Percentiles rank a stretch among this genome's conserved stretches.
Conservation (phyloP, 2,797 vertebrate species). For the Enteromius trimaculatus region DNA sequence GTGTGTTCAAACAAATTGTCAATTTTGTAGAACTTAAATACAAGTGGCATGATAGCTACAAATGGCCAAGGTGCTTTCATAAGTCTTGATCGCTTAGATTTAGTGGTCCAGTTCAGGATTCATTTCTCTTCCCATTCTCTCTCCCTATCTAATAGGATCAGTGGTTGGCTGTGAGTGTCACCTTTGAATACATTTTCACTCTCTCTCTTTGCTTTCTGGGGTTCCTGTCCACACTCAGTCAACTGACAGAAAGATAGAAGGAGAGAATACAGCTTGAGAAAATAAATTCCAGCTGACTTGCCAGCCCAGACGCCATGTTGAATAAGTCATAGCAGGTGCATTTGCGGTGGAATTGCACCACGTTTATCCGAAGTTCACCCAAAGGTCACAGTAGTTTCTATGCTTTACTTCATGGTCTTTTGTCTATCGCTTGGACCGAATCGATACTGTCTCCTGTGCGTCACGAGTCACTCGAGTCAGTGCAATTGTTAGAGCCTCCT, state of each 20-base stretch:
- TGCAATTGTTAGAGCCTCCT: constrained; percentile 29
- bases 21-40: neutral
- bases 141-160: constrained; percentile 32
- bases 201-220: constrained; percentile 65
- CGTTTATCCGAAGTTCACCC: constrained; percentile 55
- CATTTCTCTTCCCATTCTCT: neutral
- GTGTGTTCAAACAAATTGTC: neutral
- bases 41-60: neutral
- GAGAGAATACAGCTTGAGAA: constrained; percentile 26
- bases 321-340: constrained; percentile 52
- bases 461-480: constrained; percentile 5
- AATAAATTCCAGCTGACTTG: constrained; percentile 43
- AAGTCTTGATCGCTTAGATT: constrained; percentile 52
- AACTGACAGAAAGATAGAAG: constrained; percentile 45
- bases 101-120: constrained; percentile 56
- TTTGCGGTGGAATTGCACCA: constrained; percentile 32
- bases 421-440: constrained; percentile 12
- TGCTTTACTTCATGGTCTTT: constrained; percentile 35
- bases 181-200: constrained; percentile 67
- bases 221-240: constrained; percentile 48
- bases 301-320: constrained; percentile 35
- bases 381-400: constrained; percentile 51
- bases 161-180: constrained; percentile 61
- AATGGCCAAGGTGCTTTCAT: neutral
- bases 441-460: neutral